Evolutionary conservation across 1,140 invertebrate genomes (phyloP).

Genomic region (Drosophila fuyamai): DNA sequence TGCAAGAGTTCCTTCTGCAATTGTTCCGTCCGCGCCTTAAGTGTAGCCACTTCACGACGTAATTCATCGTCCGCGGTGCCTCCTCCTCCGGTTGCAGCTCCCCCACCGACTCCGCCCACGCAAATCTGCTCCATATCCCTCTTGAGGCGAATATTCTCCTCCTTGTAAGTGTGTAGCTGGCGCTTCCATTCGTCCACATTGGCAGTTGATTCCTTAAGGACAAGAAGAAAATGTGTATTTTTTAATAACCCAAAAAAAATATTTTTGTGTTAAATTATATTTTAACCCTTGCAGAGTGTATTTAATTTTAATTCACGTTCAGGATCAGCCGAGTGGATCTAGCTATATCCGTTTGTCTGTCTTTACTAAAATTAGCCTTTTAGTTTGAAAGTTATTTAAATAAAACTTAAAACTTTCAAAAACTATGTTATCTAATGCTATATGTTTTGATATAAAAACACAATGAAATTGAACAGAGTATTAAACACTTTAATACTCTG

Average conservation of each 20-base stretch:
- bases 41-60: slow-evolving; percentile 76
- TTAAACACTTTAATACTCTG: no score
- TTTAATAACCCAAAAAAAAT: no score
- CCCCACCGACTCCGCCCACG: slow-evolving; percentile 56
- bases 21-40: slow-evolving; percentile 81
- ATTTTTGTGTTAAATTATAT: no score
- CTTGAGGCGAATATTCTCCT: slow-evolving; percentile 96
- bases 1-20: slow-evolving; percentile 80
- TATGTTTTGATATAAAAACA: no score
- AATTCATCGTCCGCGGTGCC: slow-evolving; percentile 77
- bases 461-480: no score
- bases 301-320: not conserved
- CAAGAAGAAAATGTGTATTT: not conserved
- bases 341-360: no score
- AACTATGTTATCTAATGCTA: no score
- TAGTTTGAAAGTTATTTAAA: no score
- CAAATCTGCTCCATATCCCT: slow-evolving; percentile 80
- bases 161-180: slow-evolving; percentile 97
- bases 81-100: slow-evolving; percentile 46
- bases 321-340: no score
- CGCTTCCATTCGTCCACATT: slow-evolving; percentile 99
- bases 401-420: no score
- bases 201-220: slow-evolving; percentile 93
- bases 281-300: no score
- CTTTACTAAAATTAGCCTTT: no score